Evolutionary conservation across 2,113 vertebrate species (phyloP), one percentile per base, ranked within the genome.

Genomic region (Stegostoma tigrinum): DNA sequence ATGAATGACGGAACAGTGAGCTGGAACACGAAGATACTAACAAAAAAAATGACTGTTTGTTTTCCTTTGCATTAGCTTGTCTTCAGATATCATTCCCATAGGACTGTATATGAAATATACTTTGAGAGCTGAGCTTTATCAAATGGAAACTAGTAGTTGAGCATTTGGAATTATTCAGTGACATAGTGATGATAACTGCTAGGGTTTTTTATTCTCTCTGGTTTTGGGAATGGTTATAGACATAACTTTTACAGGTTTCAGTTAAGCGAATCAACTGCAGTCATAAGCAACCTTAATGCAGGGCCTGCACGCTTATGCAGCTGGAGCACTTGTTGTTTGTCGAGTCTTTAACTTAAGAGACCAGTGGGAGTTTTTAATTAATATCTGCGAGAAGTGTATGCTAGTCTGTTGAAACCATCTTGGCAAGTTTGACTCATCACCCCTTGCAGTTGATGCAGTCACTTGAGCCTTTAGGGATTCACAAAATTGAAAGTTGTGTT

Each of bases 331-430:
- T 95, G 94, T 98, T 98, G 93, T 98, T 98, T 97, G 97, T 97
- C 97, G 98, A 97, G 97, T 97, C 98, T 98, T 98, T 98, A 98
- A 98, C 97, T 98, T 97, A 97, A 97, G 97, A 97, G 97, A 98
- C 98, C 97, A 97, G 97, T 98, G 98, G 97, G 97, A 97, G 98
- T 98, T 98, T 98, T 98, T 98, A 98, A 98, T 98, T 97, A 98
- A 97, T 96, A 97, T 96, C 96, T 97, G 96, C 97, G 97, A 97
- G 97, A 97, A 97, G 98, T 97, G 97, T 97, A 97, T 97, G 97
- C 97, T 98, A 98, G 98, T 98, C 97, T 98, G 96, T 97, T 98
- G 97, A 97, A 98, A 97, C 97, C 97, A 97, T 97, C 98, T 97
- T 98, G 98, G 97, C 97, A 98, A 97, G 97, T 98, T 97, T 97